A percentile compares a stretch with the other conserved stretches of the same genome.
Conservation (phyloP, 1,140 invertebrate genomes). For the Lucilia sericata region DNA sequence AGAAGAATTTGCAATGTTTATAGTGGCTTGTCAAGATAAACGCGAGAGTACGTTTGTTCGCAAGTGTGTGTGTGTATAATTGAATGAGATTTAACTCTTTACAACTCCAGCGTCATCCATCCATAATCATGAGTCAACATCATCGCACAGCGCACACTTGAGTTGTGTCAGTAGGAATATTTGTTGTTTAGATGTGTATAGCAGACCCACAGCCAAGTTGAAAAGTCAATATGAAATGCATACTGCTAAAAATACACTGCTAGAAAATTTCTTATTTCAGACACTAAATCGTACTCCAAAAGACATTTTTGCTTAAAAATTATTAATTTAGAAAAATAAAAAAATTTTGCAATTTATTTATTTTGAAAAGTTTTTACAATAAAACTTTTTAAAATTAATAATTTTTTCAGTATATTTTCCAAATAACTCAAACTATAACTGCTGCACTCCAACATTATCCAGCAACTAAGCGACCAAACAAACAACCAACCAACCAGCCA, state of each 20-base stretch:
- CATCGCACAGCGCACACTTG: constrained; percentile 23
- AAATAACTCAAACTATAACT: constrained; percentile 1
- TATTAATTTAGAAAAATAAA: no score
- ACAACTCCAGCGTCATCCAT: constrained; percentile 26
- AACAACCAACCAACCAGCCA: background rate
- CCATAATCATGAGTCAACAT: constrained; percentile 39
- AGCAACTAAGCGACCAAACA: background rate
- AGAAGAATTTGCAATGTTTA: background rate
- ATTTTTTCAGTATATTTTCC: constrained; percentile 31
- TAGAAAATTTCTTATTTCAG: background rate
- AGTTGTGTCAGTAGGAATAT: constrained; percentile 26
- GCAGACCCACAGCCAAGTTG: background rate
- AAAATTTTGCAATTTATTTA: no score
- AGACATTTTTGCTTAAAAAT: no score
- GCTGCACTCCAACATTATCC: background rate
- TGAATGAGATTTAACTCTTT: background rate
- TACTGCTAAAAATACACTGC: background rate
- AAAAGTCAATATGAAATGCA: constrained; percentile 21
- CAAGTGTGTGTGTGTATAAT: background rate
- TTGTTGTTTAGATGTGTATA: background rate
- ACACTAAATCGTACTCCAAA: no score
- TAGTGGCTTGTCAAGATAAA: constrained; percentile 42
- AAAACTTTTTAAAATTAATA: background rate
- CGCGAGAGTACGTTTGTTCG: background rate
- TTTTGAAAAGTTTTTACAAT: no score